Conservation (phyloP, 2,113 vertebrate genomes). For the Marmota flaviventris region DNA sequence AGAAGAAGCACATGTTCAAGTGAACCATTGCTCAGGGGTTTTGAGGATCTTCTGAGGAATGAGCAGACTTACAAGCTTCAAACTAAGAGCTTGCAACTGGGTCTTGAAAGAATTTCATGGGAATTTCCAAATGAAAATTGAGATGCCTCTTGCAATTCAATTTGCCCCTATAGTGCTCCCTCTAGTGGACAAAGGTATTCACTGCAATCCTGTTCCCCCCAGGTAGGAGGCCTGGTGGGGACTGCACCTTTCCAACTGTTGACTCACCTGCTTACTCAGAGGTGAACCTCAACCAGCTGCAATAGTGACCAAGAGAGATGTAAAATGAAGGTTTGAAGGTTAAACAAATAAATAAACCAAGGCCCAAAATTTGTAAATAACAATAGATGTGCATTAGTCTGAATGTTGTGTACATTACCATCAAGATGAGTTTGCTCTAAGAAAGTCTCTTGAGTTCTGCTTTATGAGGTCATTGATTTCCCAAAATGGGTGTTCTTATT, state of each 20-base stretch:
- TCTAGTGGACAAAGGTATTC: neutral
- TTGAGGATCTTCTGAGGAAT: neutral
- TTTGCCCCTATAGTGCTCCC: neutral
- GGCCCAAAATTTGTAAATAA: neutral
- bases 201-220: neutral
- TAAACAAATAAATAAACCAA: neutral
- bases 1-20: neutral
- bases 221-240: neutral
- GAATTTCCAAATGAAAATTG: neutral
- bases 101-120: conserved; percentile 32
- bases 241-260: neutral
- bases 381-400: neutral
- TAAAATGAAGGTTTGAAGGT: neutral
- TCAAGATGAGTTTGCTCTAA: neutral
- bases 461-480: neutral
- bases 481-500: neutral
- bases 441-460: neutral
- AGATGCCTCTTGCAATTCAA: neutral
- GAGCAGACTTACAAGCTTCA: neutral
- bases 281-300: neutral
- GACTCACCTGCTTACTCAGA: neutral
- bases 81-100: neutral
- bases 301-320: neutral
- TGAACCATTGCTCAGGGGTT: neutral
- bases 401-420: neutral